These are phyloP conservation scores for Promerops cafer DNA, from an alignment of 2,113 vertebrate species.

Conservation along the genomic window DNA sequence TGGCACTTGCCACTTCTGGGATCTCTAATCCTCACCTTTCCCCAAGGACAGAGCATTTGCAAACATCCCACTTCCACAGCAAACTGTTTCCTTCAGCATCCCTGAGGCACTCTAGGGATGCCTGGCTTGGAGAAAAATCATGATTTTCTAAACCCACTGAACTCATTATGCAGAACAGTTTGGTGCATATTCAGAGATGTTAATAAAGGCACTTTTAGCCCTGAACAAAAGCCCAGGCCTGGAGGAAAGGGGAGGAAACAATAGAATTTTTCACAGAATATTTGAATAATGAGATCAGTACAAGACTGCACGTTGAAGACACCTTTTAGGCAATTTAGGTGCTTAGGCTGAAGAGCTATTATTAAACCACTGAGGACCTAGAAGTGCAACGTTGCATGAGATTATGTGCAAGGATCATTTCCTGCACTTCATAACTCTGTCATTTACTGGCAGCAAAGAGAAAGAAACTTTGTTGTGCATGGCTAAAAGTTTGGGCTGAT, in stretches of 20 bases:
- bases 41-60: not conserved
- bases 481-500: constrained; percentile 42
- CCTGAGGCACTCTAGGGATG: not conserved
- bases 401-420: constrained; percentile 75
- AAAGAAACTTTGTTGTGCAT: constrained; percentile 19
- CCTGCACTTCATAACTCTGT: constrained; percentile 64
- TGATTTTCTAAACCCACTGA: not conserved
- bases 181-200: not conserved
- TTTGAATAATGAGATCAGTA: constrained; percentile 46
- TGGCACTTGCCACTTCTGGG: not conserved
- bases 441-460: constrained; percentile 12
- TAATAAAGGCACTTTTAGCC: not conserved
- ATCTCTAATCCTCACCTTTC: not conserved
- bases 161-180: not conserved
- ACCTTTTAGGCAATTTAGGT: constrained; percentile 32
- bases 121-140: not conserved
- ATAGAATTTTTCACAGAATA: constrained; percentile 18
- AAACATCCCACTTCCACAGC: not conserved
- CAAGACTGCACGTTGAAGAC: not conserved
- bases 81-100: not conserved
- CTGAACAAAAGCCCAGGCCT: not conserved
- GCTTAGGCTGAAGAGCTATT: constrained; percentile 57
- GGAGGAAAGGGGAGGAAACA: not conserved
- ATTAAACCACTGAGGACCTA: constrained; percentile 70
- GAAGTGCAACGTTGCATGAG: constrained; percentile 75